A percentile compares a stretch with the other conserved stretches of the same genome.
Conservation (phyloP, 2,888 invertebrate genomes). For the Hydriomena furcata region DNA sequence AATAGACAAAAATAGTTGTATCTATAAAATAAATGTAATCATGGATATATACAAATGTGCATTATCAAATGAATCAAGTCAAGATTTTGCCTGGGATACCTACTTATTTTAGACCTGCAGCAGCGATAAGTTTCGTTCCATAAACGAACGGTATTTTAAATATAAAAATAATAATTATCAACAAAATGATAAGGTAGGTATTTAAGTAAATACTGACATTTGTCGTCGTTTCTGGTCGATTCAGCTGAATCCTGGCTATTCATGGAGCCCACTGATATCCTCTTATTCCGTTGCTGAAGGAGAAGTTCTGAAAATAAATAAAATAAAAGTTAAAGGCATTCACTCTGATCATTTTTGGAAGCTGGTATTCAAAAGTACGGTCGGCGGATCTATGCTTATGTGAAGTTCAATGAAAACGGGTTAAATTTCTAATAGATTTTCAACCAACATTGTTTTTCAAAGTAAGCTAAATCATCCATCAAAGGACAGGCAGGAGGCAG, state of each 20-base stretch:
- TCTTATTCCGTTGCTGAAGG: conserved; percentile 70
- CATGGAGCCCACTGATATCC: conserved; percentile 72
- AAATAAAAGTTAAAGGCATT: background rate
- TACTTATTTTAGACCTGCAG: conserved; percentile 2
- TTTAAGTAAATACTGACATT: conserved; percentile 59
- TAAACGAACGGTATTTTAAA: conserved; percentile 9
- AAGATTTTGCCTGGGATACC: background rate
- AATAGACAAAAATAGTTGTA: no score
- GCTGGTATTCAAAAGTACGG: no score
- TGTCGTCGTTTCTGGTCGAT: conserved; percentile 69
- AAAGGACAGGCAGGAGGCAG: no score
- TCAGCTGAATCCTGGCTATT: conserved; percentile 69
- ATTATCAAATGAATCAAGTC: no score
- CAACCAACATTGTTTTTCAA: no score
- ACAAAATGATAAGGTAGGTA: conserved; percentile 10
- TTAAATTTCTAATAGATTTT: no score
- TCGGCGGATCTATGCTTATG: no score
- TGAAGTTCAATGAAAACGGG: no score
- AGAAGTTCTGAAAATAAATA: conserved; percentile 65
- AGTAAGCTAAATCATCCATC: no score
- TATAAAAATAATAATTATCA: background rate
- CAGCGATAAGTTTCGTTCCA: conserved; percentile 11
- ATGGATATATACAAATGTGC: no score
- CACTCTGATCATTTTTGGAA: no score
- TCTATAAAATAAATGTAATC: no score